phyloP scores from a whole-genome alignment of 2,888 invertebrate species.

The Luffia ferchaultella region DNA sequence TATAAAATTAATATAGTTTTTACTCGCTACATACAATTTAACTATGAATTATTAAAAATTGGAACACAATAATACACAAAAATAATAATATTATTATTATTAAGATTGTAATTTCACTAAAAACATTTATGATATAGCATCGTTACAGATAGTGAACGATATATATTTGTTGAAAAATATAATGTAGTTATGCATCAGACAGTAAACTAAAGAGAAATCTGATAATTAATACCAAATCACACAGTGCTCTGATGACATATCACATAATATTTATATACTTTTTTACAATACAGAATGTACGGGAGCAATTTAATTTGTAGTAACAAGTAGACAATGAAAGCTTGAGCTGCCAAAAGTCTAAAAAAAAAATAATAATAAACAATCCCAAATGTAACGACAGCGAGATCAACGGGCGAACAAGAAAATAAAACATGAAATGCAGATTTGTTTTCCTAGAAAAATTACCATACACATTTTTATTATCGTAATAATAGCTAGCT shows the following conservation, averaged over 20 bases:
- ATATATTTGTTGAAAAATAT: neutral
- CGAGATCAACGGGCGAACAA: conserved; percentile 46
- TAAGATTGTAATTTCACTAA: no score
- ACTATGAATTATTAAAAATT: neutral
- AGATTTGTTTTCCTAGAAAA: conserved; percentile 59
- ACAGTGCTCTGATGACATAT: no score
- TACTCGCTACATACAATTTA: neutral
- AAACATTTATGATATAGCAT: no score
- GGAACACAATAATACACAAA: no score
- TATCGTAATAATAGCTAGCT: conserved; percentile 60
- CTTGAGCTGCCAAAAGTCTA: conserved; percentile 3
- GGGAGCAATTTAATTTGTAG: no score
- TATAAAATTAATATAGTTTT: conserved; percentile 1
- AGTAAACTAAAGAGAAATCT: conserved; percentile 4
- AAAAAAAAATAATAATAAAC: conserved; percentile 4
- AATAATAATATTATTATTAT: no score
- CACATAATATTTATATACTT: no score
- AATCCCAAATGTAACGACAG: neutral
- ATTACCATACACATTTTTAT: conserved; percentile 57
- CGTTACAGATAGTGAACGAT: no score
- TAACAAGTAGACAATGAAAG: neutral
- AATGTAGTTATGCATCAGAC: neutral
- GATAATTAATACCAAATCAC: conserved; percentile 14
- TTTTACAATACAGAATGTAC: neutral
- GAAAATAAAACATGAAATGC: conserved; percentile 41